phyloP scores from a whole-genome alignment of 1,140 invertebrate genomes.

The Drosophila repletoides region DNA sequence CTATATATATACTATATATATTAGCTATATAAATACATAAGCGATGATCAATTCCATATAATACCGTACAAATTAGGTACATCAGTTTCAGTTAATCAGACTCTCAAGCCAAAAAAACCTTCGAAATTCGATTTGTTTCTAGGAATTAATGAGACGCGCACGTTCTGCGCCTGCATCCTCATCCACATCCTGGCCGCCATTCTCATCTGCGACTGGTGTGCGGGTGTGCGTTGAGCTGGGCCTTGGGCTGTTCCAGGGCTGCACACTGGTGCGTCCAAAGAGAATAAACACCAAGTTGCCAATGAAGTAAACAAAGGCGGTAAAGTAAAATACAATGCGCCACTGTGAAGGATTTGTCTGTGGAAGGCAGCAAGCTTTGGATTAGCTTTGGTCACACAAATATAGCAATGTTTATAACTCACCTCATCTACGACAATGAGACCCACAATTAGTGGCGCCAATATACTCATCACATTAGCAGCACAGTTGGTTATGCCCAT shows the following conservation, averaged over 20 bases:
- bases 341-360: constrained; percentile 85
- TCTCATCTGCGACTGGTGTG: not conserved
- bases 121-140: constrained; percentile 12
- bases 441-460: constrained; percentile 87
- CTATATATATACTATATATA: not conserved
- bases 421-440: constrained; percentile 87
- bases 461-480: constrained; percentile 88
- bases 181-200: not conserved
- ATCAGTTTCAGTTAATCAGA: constrained; percentile 51
- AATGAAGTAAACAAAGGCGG: constrained; percentile 87
- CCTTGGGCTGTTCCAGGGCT: constrained; percentile 87
- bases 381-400: constrained; percentile 62
- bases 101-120: constrained; percentile 10
- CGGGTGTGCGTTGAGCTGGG: not conserved
- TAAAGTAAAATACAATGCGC: constrained; percentile 90
- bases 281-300: constrained; percentile 88
- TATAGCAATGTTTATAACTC: constrained; percentile 63
- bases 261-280: constrained; percentile 85
- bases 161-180: constrained; percentile 31
- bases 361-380: constrained; percentile 73
- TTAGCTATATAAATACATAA: constrained; percentile 13
- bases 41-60: constrained; percentile 65
- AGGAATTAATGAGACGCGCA: constrained; percentile 55
- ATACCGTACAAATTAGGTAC: constrained; percentile 60
- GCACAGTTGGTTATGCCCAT: constrained; percentile 89